Base-by-base conservation (phyloP, 2,797 vertebrate species). In the Sebastes trivittatus region DNA sequence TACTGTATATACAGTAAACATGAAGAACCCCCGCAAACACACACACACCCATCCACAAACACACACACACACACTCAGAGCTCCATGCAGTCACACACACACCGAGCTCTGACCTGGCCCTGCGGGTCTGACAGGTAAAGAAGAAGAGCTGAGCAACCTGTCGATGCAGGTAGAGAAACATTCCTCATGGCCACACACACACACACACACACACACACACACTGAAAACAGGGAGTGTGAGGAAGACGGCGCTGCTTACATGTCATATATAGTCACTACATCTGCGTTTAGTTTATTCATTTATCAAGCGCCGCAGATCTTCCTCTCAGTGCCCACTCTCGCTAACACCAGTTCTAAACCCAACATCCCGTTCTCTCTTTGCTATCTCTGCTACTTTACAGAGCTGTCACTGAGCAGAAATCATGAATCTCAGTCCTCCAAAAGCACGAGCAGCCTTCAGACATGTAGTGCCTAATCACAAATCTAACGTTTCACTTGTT, bases 101-200 rank as follows among this genome's bases (percentile, higher is more conserved):
- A 72, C 79, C 49, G 2, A 63, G 83, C 76, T 83, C 16, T 86
- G 78, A 92, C 83, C 90, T 54, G 84, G 91, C 90, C 90, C 93
- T 77, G 91, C 91, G 55, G 92, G 93, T 93, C 86, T 90, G 83
- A 92, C 90, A 85, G 80, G 90, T 88, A 90, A 30, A 80, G 83
- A 80, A 88, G 84, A 85, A 67, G 88, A 91, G 88, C 85, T 49
- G 89, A 75, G 83, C 78, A 86, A 94, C 94, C 93, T 94, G 93
- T 94, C 72, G 83, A 90, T 92, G 92, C 94, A 95, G 83, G 92
- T 84, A 89, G 60, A 81, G 87, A 88, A 87, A 70, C 87, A 94
- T 95, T 94, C 95, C 93, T 73, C 58, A 27, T 71, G 56, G 13
- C 6, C 73, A 61, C 75, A 54, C 74, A 67, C 73, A 61, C 75